Percentiles rank a stretch among this genome's conserved stretches.
These are phyloP conservation scores for Araneus ventricosus DNA, from an alignment of 1,140 invertebrate species.

Conservation along the genomic window DNA sequence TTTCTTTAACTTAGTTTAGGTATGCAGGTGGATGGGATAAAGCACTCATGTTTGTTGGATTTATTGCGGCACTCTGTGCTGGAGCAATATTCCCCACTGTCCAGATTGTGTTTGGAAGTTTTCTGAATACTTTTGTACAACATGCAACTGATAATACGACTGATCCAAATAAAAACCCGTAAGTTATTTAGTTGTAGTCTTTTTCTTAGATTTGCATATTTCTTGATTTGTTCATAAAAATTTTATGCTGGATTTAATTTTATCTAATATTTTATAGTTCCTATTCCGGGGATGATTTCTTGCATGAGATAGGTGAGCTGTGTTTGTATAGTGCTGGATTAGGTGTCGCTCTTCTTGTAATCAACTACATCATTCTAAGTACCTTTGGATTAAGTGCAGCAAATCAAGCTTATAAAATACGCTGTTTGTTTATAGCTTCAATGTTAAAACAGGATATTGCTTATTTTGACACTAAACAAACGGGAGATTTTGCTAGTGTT, in stretches of 20 bases:
- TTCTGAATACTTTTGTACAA: constrained; percentile 82
- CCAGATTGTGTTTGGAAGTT: constrained; percentile 85
- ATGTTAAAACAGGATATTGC: constrained; percentile 86
- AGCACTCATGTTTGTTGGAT: constrained; percentile 83
- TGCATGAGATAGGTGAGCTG: background rate
- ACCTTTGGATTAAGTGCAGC: constrained; percentile 85
- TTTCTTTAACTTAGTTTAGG: constrained; percentile 70
- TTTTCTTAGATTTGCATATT: background rate
- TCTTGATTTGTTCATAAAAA: background rate
- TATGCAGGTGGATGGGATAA: constrained; percentile 84
- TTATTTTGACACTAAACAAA: constrained; percentile 91
- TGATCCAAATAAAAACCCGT: background rate
- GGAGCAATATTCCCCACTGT: constrained; percentile 85
- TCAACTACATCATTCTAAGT: constrained; percentile 84
- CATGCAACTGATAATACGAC: constrained; percentile 67
- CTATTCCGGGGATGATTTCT: background rate
- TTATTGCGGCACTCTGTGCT: constrained; percentile 82
- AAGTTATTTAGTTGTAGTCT: too few species aligned
- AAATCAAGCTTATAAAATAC: constrained; percentile 82
- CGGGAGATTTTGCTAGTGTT: constrained; percentile 89
- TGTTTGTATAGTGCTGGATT: background rate
- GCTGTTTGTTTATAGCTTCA: constrained; percentile 79
- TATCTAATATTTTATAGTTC: background rate
- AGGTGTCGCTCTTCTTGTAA: constrained; percentile 80
- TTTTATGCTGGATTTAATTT: background rate